Evolutionary conservation across 2,797 vertebrate species (phyloP), one percentile per base, ranked within the genome.

Genomic region (Lacerta bilineata): DNA sequence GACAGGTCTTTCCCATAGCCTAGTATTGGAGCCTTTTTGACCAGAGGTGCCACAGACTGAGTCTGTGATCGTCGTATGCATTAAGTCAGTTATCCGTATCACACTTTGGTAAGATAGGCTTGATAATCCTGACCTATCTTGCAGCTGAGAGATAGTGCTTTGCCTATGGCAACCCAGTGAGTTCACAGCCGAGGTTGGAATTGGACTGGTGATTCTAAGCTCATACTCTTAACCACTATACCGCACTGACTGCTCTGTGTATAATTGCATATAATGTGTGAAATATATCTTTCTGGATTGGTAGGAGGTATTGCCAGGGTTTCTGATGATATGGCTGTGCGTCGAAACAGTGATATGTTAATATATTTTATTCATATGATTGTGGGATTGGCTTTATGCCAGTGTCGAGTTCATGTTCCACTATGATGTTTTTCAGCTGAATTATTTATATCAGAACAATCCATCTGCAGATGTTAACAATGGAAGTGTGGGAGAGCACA

Each of bases 381-480:
- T 91, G 88, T 76, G 0, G 7, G 20, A 80, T 87, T 91, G 33
- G 23, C 77, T 87, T 74, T 90, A 84, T 79, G 18, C 41, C 18
- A 39, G 80, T 72, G 46, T 74, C 0, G 55, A 88, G 3, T 74
- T 91, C 72, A 90, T 80, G 76, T 91, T 61, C 59, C 82, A 59
- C 2, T 59, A 87, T 18, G 33, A 27, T 83, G 29, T 85, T 36
- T 90, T 91, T 90, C 5, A 81, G 83, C 59, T 9, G 46, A 88
- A 88, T 92, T 84, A 90, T 86, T 93, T 92, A 43, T 69, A 55
- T 92, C 85, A 77, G 69, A 92, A 80, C 64, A 83, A 83, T n/a
- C 79, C 78, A 2, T 85, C 88, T 90, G 13, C n/a, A 66, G 50
- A 64, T 55, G 87, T 85, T 66, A 27, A 79, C 81, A 91, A 72